Conservation (phyloP, 2,113 vertebrate genomes). For the Mormyrus lacerda region DNA sequence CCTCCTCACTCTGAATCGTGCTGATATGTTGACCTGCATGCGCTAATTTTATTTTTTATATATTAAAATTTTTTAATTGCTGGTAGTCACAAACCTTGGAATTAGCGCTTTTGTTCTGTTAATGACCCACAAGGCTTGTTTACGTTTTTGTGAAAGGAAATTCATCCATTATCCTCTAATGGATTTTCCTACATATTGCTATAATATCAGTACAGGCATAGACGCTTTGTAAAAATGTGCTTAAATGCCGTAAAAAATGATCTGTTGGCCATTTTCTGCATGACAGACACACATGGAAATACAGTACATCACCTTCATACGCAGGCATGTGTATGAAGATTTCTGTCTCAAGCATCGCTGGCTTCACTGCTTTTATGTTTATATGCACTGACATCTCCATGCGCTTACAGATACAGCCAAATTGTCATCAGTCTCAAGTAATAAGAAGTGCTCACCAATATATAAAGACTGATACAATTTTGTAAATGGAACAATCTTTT, state of each 20-base stretch:
- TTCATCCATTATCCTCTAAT: neutral
- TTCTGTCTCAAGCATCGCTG: neutral
- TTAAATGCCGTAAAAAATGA: neutral
- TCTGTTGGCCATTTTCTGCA: neutral
- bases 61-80: neutral
- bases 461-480: neutral
- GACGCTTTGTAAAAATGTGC: neutral
- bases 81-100: neutral
- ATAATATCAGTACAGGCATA: neutral
- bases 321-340: neutral
- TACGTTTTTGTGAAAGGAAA: neutral
- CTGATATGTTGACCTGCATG: conserved; percentile 14
- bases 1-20: neutral
- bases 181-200: neutral
- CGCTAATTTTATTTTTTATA: conserved; percentile 7
- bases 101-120: neutral
- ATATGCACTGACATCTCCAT: neutral
- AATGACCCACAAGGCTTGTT: neutral
- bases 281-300: neutral
- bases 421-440: conserved; percentile 12
- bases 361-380: neutral
- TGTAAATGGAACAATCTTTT: neutral
- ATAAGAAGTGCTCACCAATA: neutral
- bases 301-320: neutral
- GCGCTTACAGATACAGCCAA: neutral